Evolutionary conservation across 2,888 invertebrate species (phyloP), one percentile per base, ranked within the genome.

Genomic region (Acanthosoma haemorrhoidale): DNA sequence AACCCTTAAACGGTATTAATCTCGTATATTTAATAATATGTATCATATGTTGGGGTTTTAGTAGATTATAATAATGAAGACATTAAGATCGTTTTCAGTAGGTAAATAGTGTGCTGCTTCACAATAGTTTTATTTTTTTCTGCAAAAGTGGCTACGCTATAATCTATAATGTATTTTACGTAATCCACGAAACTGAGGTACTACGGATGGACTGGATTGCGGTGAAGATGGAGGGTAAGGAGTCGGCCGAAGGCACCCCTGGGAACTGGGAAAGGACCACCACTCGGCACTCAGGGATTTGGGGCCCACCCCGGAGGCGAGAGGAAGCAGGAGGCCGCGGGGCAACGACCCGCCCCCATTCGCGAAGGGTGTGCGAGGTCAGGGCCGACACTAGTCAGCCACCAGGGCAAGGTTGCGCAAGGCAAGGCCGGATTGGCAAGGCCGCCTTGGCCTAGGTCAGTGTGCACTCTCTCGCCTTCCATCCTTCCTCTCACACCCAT

Each of bases 361-460:
- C 51, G 51, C 51, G 51, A 51, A 25, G 21, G 21, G 21, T 51
- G 51, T 25, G 3, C 5, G 1, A 25, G 51, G 51, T 51, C 51
- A 51, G 16, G 51, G 51, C 18, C 51, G 51, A n/a, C 51, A 51
- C 51, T 51, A 51, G 51, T 51, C 13, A 25, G 51, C 25, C n/a
- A n/a, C 51, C 51, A 51, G 51, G 51, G 21, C 51, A 51, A 21
- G 51, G 51, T 51, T 51, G 51, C 51, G 51, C 51, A 51, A 51
- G 25, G 51, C 18, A 36, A 61, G 61, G 36, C 21, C 34, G 36
- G 61, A 21, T 61, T 36, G 32, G 61, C 61, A 61, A 61, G 61
- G 61, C 15, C 61, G 61, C 36, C 61, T 34, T 61, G 36, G 16
- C 13, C 32, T 36, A 61, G 61, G 61, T 61, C 61, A 61, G 61